Conservation (phyloP, 2,113 vertebrate species). For the Raja brachyura region DNA sequence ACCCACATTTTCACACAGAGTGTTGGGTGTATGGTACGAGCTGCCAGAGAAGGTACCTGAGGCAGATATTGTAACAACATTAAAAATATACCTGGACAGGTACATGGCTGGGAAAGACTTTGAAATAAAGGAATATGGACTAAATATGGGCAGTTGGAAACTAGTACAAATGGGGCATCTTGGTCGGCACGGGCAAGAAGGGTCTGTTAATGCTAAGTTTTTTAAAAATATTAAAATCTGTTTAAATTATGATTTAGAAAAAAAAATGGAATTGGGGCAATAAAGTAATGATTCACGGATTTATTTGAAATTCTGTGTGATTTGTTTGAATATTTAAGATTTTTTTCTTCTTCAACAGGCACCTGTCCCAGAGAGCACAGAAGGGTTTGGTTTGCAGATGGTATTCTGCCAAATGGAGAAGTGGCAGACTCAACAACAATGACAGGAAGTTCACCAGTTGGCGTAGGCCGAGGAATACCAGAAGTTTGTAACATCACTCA, state of each 20-base stretch:
- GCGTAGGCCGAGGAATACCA: conserved; percentile 54
- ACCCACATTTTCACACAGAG: too few species aligned
- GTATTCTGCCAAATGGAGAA: conserved; percentile 86
- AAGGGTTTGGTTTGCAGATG: conserved; percentile 92
- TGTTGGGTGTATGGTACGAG: too few species aligned
- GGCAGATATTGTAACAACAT: too few species aligned
- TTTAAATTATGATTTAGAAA: neutral
- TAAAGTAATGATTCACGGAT: neutral
- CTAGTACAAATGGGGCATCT: too few species aligned
- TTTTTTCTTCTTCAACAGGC: conserved; percentile 50
- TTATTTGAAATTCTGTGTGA: neutral
- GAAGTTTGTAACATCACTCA: conserved; percentile 51
- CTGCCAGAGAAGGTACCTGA: too few species aligned
- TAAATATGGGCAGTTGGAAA: too few species aligned
- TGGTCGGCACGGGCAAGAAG: too few species aligned
- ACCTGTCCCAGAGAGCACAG: conserved; percentile 72
- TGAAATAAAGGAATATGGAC: too few species aligned
- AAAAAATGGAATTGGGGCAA: neutral
- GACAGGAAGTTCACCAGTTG: conserved; percentile 49
- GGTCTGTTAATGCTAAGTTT: neutral
- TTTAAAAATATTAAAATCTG: neutral
- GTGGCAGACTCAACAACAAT: conserved; percentile 78
- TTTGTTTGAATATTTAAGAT: neutral
- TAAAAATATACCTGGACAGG: too few species aligned
- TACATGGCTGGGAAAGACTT: too few species aligned